These are phyloP conservation scores for Phoxinus dragarum DNA, from an alignment of 2,797 vertebrate genomes.

Conservation along the genomic window DNA sequence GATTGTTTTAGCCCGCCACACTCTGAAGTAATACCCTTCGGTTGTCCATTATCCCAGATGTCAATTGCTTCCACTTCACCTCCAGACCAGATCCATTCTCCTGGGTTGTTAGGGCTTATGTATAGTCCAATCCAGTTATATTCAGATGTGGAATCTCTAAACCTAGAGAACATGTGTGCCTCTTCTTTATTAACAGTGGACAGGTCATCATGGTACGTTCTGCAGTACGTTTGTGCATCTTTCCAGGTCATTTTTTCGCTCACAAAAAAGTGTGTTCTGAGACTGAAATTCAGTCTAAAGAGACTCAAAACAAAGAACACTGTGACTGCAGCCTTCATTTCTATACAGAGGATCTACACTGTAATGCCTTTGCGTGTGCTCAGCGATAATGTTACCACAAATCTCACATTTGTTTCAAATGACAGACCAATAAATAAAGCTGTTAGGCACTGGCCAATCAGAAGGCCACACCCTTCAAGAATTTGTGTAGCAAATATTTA, in stretches of 20 bases:
- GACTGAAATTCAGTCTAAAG: background rate
- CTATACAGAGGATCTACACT: background rate
- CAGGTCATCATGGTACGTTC: background rate
- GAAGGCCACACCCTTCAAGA: background rate
- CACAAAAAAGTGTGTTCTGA: background rate
- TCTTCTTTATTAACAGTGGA: background rate
- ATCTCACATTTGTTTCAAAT: background rate
- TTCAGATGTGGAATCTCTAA: background rate
- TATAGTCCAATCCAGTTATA: background rate
- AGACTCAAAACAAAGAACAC: background rate
- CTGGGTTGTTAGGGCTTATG: background rate
- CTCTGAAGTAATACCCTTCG: rapidly evolving
- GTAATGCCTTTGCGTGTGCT: background rate
- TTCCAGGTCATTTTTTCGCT: background rate
- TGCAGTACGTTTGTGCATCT: background rate
- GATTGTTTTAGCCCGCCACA: background rate
- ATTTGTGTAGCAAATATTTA: constrained; percentile 24
- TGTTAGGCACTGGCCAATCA: background rate
- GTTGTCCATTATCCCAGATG: background rate
- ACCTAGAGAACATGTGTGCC: background rate
- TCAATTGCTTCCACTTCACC: background rate
- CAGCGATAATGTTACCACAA: background rate
- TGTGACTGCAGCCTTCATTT: background rate
- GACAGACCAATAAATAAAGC: background rate
- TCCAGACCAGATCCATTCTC: constrained; percentile 1